Conservation (phyloP, 1,140 invertebrate species). For the Parapsyche elsis region DNA sequence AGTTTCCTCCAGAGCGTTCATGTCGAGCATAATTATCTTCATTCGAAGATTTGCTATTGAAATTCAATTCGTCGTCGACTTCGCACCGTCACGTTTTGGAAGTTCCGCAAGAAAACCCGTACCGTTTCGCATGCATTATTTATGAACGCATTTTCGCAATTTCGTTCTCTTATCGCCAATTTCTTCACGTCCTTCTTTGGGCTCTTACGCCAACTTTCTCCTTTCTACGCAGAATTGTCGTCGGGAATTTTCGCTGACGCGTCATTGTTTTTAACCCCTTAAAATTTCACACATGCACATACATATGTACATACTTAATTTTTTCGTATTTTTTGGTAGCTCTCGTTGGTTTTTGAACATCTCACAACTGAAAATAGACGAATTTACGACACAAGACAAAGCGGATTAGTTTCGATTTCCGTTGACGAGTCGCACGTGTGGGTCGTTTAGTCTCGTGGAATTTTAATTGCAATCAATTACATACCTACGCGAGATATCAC, state of each 20-base stretch:
- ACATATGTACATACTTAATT: background rate
- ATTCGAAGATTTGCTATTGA: background rate
- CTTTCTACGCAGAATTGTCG: background rate
- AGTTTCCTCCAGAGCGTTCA: background rate
- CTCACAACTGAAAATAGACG: background rate
- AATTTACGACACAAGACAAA: constrained; percentile 11
- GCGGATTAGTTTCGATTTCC: constrained; percentile 22
- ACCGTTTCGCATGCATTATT: background rate
- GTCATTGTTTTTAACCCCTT: background rate
- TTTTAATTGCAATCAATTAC: constrained; percentile 31
- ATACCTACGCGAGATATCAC: background rate
- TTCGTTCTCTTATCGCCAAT: background rate
- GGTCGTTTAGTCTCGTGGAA: constrained; percentile 4
- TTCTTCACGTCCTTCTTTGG: constrained; percentile 7
- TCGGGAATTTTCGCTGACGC: background rate
- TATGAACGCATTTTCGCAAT: constrained; percentile 4
- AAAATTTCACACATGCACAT: too few species aligned
- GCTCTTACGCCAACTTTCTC: background rate
- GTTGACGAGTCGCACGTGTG: constrained; percentile 32
- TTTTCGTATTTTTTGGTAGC: background rate
- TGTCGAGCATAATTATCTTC: background rate
- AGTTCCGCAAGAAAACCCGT: background rate
- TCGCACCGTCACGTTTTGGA: background rate
- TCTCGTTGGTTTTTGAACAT: background rate
- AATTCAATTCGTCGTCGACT: background rate